Percentiles rank a stretch among this genome's conserved stretches.
phyloP scores from a whole-genome alignment of 2,888 invertebrate genomes.

The Drosophila dives region DNA sequence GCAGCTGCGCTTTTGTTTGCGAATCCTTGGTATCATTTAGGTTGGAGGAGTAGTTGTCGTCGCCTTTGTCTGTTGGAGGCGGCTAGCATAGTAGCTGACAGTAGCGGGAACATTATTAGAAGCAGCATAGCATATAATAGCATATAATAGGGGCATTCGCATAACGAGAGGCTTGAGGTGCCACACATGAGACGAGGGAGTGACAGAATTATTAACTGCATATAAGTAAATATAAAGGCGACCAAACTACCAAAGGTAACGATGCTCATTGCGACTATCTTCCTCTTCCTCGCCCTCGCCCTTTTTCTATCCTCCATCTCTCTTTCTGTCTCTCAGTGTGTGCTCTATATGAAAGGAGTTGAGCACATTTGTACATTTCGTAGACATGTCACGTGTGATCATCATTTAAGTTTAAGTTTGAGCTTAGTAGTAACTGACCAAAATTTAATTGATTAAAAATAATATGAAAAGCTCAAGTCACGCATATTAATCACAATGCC shows the following conservation, averaged over 20 bases:
- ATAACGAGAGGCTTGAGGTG: conserved; percentile 72
- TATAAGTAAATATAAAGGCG: conserved; percentile 72
- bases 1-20: conserved; percentile 73
- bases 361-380: conserved; percentile 44
- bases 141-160: conserved; percentile 79
- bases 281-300: not conserved
- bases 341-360: not conserved
- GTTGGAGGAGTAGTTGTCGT: conserved; percentile 36
- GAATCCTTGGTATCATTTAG: conserved; percentile 56
- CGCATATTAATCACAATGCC: conserved; percentile 50
- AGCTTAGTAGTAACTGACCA: conserved; percentile 47
- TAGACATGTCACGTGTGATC: conserved; percentile 72
- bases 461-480: conserved; percentile 58
- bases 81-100: conserved; percentile 50
- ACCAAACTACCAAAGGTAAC: conserved; percentile 72
- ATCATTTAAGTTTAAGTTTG: conserved; percentile 70
- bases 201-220: conserved; percentile 78
- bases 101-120: conserved; percentile 74
- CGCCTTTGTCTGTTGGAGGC: conserved; percentile 52
- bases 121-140: conserved; percentile 76
- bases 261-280: conserved; percentile 25
- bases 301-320: conserved; percentile 38
- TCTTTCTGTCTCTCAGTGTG: conserved; percentile 30
- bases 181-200: conserved; percentile 42
- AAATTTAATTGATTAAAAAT: conserved; percentile 80